Base-by-base conservation (phyloP, 2,113 vertebrate species). In the Theristicus caerulescens region DNA sequence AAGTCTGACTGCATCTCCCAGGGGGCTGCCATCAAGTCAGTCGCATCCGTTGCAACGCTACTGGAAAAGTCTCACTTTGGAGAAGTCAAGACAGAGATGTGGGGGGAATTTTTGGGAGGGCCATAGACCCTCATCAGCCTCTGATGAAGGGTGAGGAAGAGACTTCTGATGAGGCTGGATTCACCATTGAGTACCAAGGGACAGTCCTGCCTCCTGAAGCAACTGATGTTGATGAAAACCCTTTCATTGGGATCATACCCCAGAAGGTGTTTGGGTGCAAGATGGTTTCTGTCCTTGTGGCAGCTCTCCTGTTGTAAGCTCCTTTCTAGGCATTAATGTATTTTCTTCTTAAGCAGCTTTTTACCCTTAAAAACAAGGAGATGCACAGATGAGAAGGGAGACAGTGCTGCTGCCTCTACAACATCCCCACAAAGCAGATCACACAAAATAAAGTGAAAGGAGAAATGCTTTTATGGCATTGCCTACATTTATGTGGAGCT, bases 391-490 rank as follows among this genome's bases (percentile, higher is more conserved):
- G 40, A 71, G 64, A 77, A 90, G 46, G 57, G n/a, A 91, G 66
- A 32, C 78, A 42, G 66, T 57, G 55, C 62, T 58, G 62, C 84
- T 95, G 58, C 82, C 58, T 96, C 77, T 78, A 51, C 54, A 32
- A 5, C 52, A 38, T 91, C 34, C 57, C 17, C 84, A 82, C 78
- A 95, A 95, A 89, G 81, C 81, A 85, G 62, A 94, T 94, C 58
- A 85, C 54, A 66, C 65, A 21, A 74, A 88, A 49, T 21, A 34
- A 80, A 94, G 85, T 4, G 29, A 77, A 83, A 90, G 79, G 78
- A 87, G 73, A 72, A 87, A 29, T 25, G 78, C 67, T 87, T 80
- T 72, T 69, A 24, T 87, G 71, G 85, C 42, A 24, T n/a, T 36
- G 32, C 49, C 57, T 85, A 54, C 58, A 19, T 85, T 79, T 87